phyloP scores from a whole-genome alignment of 2,113 vertebrate species.

The Cyanistes caeruleus region DNA sequence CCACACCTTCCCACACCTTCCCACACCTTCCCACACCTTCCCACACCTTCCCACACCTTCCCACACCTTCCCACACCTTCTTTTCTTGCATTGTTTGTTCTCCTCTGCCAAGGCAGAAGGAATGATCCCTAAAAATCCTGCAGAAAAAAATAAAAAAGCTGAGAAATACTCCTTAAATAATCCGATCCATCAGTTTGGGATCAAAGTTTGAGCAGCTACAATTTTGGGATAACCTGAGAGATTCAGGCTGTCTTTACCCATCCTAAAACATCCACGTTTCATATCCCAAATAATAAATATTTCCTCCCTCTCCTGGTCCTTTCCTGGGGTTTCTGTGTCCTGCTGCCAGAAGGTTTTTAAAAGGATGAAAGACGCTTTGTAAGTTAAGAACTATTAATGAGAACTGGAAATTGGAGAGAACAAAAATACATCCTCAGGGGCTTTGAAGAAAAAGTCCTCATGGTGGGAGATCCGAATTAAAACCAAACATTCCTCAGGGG shows the following conservation, averaged over 20 bases:
- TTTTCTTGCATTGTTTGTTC: background rate
- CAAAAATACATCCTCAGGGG: background rate
- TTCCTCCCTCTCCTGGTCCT: background rate
- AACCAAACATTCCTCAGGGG: background rate
- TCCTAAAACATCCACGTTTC: background rate
- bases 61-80: no score
- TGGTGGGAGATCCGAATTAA: conserved; percentile 35
- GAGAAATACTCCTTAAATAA: background rate
- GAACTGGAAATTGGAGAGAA: conserved; percentile 29
- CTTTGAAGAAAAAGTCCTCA: conserved; percentile 21
- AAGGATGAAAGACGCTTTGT: conserved; percentile 19
- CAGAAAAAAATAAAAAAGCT: background rate
- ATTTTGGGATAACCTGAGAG: background rate
- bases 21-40: no score
- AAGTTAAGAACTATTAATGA: conserved; percentile 32
- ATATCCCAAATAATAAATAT: conserved; percentile 7
- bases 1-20: no score
- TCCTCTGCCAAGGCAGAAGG: background rate
- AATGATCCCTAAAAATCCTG: background rate
- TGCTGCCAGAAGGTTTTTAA: conserved; percentile 20
- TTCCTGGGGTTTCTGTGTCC: conserved; percentile 11
- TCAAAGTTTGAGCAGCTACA: background rate
- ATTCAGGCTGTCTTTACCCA: background rate
- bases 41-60: no score
- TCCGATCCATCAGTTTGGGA: background rate